A percentile compares a stretch with the other conserved stretches of the same genome.
These are phyloP conservation scores for Acanthurus tractus DNA, from an alignment of 2,797 vertebrate species.

Conservation along the genomic window DNA sequence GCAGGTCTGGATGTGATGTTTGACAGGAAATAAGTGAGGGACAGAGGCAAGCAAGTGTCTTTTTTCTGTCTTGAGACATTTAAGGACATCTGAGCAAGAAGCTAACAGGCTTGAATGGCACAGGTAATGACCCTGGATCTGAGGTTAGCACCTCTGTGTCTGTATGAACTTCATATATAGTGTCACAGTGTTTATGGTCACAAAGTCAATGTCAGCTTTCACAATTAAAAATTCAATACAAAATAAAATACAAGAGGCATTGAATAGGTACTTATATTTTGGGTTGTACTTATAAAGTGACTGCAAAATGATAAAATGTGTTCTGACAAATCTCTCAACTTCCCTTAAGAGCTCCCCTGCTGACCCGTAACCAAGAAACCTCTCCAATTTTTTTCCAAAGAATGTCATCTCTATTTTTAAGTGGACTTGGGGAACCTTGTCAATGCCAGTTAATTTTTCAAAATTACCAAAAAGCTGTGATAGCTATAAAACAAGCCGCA, in stretches of 20 bases:
- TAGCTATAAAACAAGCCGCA: conserved; percentile 82
- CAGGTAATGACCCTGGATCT: conserved; percentile 49
- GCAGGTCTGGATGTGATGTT: conserved; percentile 70
- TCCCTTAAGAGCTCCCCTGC: conserved; percentile 28
- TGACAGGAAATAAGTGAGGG: conserved; percentile 68
- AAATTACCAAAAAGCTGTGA: conserved; percentile 79
- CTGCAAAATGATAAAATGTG: conserved; percentile 41
- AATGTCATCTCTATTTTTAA: conserved; percentile 74
- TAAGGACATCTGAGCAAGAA: conserved; percentile 63
- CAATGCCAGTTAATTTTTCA: conserved; percentile 74
- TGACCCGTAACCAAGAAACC: conserved; percentile 50
- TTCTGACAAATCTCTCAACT: conserved; percentile 38
- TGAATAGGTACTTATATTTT: conserved; percentile 11
- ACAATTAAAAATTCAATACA: conserved; percentile 30
- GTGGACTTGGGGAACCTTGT: conserved; percentile 75
- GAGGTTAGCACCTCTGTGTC: neutral
- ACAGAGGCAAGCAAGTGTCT: conserved; percentile 50
- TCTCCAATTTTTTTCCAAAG: conserved; percentile 46
- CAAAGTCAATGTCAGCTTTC: conserved; percentile 11
- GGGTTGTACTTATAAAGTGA: conserved; percentile 24
- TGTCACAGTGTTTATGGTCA: conserved; percentile 14
- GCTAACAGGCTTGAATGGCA: conserved; percentile 55
- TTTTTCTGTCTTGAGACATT: conserved; percentile 66
- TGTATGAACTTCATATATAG: conserved; percentile 23
- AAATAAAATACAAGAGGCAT: conserved; percentile 9